phyloP scores from a whole-genome alignment of 2,113 vertebrate species.

The Rousettus leschenaultii region DNA sequence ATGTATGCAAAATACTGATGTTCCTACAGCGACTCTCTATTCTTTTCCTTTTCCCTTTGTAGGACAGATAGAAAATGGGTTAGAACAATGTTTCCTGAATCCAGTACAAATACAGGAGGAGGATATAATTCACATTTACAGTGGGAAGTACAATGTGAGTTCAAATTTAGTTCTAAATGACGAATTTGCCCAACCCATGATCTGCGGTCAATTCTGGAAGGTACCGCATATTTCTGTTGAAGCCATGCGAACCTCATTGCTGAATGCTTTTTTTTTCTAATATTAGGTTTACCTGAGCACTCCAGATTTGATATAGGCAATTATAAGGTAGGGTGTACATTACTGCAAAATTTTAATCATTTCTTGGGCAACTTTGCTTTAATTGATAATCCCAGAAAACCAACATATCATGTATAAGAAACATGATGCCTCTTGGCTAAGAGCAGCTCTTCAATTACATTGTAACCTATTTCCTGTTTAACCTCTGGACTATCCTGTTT shows the following conservation, averaged over 20 bases:
- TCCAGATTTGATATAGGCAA: conserved; percentile 50
- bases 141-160: neutral
- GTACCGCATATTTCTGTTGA: neutral
- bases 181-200: neutral
- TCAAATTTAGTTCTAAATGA: neutral
- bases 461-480: neutral
- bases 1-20: neutral
- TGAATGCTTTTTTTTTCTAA: conserved; percentile 25
- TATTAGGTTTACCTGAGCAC: neutral
- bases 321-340: conserved; percentile 22
- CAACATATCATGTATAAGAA: neutral
- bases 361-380: conserved; percentile 34
- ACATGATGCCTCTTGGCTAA: conserved; percentile 11
- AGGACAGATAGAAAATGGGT: conserved; percentile 12
- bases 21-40: neutral
- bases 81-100: conserved; percentile 9
- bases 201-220: neutral
- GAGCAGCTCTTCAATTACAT: neutral
- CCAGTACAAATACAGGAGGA: neutral
- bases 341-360: conserved; percentile 59
- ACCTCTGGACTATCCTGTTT: neutral
- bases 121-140: neutral
- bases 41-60: neutral
- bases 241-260: neutral
- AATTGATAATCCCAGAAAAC: conserved; percentile 31